phyloP scores from a whole-genome alignment of 2,797 vertebrate genomes.

The Varecia variegata region DNA sequence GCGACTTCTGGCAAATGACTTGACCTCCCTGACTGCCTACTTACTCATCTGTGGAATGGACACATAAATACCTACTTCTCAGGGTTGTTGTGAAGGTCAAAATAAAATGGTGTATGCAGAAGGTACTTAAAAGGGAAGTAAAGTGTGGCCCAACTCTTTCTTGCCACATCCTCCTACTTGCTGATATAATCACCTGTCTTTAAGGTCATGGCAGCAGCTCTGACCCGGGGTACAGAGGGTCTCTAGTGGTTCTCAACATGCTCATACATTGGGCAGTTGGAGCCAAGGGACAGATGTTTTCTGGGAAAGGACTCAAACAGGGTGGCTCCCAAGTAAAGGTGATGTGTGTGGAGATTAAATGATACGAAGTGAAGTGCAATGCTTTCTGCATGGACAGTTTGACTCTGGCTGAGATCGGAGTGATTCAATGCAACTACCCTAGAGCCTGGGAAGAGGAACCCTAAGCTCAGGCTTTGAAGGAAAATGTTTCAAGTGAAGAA shows the following conservation, averaged over 20 bases:
- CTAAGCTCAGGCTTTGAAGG: not conserved
- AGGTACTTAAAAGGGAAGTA: not conserved
- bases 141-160: not conserved
- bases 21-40: not conserved
- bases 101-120: accelerated
- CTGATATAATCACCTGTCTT: no score
- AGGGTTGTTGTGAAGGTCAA: not conserved
- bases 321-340: not conserved
- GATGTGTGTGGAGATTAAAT: not conserved
- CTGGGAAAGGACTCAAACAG: not conserved
- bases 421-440: accelerated
- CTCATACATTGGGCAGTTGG: not conserved
- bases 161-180: not conserved
- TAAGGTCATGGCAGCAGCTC: accelerated
- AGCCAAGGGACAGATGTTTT: not conserved
- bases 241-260: accelerated
- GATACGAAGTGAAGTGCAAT: accelerated
- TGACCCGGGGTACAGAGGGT: not conserved
- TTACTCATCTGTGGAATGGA: accelerated
- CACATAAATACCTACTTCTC: not conserved
- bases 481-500: not conserved
- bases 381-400: not conserved
- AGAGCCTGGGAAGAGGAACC: not conserved
- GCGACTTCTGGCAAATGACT: not conserved
- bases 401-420: not conserved